Evolutionary conservation across 2,888 invertebrate species (phyloP).

Genomic region (Acanthococcus lagerstroemiae): DNA sequence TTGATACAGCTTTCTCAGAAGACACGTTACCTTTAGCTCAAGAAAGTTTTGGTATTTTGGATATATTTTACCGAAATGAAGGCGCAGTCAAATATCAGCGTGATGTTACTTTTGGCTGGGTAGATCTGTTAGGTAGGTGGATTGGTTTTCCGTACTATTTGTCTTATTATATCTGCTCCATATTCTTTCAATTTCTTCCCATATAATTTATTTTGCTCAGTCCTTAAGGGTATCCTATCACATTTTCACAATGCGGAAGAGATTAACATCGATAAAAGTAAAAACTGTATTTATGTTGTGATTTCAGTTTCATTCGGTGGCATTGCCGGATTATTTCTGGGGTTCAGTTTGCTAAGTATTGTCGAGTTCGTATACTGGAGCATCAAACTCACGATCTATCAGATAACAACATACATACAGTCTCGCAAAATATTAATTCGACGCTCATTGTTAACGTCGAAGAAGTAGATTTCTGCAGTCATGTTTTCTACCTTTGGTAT

Average conservation of each 20-base stretch:
- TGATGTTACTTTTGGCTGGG: constrained; percentile 37
- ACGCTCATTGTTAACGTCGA: background rate
- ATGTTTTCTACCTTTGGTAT: no score
- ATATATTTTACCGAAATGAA: constrained; percentile 37
- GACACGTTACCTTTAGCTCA: constrained; percentile 34
- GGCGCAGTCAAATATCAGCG: constrained; percentile 38
- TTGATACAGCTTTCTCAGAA: constrained; percentile 35
- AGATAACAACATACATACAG: constrained; percentile 18
- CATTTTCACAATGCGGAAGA: no score
- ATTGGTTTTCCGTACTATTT: no score
- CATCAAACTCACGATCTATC: constrained; percentile 33
- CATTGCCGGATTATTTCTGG: constrained; percentile 38
- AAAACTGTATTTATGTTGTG: background rate
- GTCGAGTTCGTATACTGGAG: constrained; percentile 38
- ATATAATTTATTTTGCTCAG: no score
- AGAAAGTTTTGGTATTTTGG: constrained; percentile 35
- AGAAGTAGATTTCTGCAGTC: background rate
- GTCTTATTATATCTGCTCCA: no score
- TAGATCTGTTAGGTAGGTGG: constrained; percentile 37
- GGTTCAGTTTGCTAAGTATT: constrained; percentile 38
- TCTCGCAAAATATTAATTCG: background rate
- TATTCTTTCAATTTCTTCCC: no score
- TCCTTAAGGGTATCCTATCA: no score
- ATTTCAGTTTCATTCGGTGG: constrained; percentile 38
- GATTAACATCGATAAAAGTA: background rate